Evolutionary conservation across 2,888 invertebrate species (phyloP).

Genomic region (Acronicta aceris): DNA sequence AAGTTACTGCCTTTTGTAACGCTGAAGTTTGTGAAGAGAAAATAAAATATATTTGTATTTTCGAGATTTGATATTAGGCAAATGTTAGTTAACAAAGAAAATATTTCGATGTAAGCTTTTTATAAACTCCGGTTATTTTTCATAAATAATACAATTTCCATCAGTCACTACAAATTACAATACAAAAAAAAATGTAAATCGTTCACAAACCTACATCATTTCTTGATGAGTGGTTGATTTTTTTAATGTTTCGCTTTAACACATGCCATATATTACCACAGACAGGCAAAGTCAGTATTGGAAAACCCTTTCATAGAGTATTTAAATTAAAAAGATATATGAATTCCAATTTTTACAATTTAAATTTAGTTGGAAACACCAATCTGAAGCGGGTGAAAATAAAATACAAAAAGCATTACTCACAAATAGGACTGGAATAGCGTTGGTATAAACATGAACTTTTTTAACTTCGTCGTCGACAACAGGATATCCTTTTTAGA

Average conservation of each 20-base stretch:
- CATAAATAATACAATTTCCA: too few species aligned
- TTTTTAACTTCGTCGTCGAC: conserved; percentile 7
- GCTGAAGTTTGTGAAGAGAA: too few species aligned
- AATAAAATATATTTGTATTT: too few species aligned
- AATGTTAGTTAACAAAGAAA: too few species aligned
- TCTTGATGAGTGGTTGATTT: too few species aligned
- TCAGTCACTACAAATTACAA: too few species aligned
- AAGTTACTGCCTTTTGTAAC: too few species aligned
- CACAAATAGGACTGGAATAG: background rate
- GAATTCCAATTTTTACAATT: background rate
- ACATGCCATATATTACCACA: background rate
- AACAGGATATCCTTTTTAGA: conserved; percentile 28
- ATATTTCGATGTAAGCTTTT: too few species aligned
- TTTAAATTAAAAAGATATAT: background rate
- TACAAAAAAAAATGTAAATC: too few species aligned
- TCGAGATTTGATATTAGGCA: too few species aligned
- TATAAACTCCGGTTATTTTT: too few species aligned
- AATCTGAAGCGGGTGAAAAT: background rate
- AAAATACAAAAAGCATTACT: background rate
- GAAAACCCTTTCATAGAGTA: background rate
- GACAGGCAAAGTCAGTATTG: background rate
- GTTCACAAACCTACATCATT: conserved; percentile 3
- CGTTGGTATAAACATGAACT: conserved; percentile 6
- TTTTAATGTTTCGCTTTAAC: too few species aligned
- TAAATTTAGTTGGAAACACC: conserved; percentile 3